Percentiles rank a stretch among this genome's conserved stretches.
These are phyloP conservation scores for Crambe crambe DNA, from an alignment of 37 sponge, comb jelly and placozoan genomes.

Conservation along the genomic window DNA sequence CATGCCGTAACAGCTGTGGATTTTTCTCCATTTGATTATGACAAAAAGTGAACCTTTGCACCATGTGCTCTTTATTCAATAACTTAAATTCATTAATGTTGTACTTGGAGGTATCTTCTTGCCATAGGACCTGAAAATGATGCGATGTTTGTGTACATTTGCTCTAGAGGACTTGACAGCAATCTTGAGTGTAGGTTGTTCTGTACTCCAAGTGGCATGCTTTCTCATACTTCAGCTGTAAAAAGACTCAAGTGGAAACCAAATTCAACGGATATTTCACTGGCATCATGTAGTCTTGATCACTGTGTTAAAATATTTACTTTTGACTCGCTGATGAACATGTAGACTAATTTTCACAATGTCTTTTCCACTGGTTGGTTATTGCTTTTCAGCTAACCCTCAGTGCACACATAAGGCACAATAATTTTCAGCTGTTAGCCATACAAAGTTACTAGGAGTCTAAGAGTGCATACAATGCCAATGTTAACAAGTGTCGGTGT, in stretches of 20 bases:
- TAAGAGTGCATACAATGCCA: too few species aligned
- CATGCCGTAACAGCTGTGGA: slow-evolving; percentile 78
- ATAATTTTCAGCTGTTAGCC: too few species aligned
- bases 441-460: too few species aligned
- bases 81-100: not conserved
- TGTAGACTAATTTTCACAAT: too few species aligned
- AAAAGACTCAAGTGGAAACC: slow-evolving; percentile 75
- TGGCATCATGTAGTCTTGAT: slow-evolving; percentile 54
- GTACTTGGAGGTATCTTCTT: slow-evolving; percentile 42
- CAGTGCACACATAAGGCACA: too few species aligned
- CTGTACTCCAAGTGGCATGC: not conserved
- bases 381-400: too few species aligned
- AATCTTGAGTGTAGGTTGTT: not conserved
- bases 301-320: slow-evolving; percentile 38
- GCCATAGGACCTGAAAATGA: slow-evolving; percentile 76
- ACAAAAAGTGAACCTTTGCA: slow-evolving; percentile 28
- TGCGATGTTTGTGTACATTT: slow-evolving; percentile 24
- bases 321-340: too few species aligned
- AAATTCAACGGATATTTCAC: not conserved
- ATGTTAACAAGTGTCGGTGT: too few species aligned
- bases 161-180: not conserved
- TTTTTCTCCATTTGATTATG: slow-evolving; percentile 51
- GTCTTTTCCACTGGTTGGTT: too few species aligned
- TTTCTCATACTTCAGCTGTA: slow-evolving; percentile 54
- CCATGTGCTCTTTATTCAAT: not conserved